Base-by-base conservation (phyloP, 2,797 vertebrate species). In the Menidia menidia region DNA sequence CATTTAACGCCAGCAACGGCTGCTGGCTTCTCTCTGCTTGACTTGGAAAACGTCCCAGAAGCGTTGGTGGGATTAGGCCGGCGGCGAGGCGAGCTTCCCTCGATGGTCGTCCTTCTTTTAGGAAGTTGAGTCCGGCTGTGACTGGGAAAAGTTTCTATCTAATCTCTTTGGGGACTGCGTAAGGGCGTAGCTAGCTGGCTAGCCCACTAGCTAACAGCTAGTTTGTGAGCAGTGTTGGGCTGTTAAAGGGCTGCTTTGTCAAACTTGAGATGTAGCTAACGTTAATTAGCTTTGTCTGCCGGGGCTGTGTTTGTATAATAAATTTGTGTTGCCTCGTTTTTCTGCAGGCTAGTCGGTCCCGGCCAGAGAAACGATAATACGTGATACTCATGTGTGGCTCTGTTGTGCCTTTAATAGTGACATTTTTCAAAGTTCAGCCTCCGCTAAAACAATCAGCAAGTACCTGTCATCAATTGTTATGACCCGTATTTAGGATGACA, bases 111-210 rank as follows among this genome's bases (percentile, higher is more conserved):
- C 59, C 48, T 67, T 80, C 65, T 85, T 78, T 88, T 64, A 75
- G 76, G 80, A 92, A 93, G 89, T 93, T 93, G 50, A 88, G 76
- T 79, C 84, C 80, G 68, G 88, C 88, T 88, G 73, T 90, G 92
- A 91, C 91, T 91, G 87, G 78, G 87, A 91, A 94, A 95, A 95
- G 93, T 95, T 95, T 94, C 87, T 89, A 87, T 76, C 86, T 92
- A 88, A 88, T 93, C 87, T 92, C 90, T 91, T 83, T 61, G 89
- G 90, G 87, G 90, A 92, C 90, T 91, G 91, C 89, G 92, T 90
- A 91, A 95, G 94, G 94, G 95, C 94, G 94, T 95, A 91, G 92
- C 88, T 93, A 92, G 90, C 88, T 87, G 89, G 86, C 83, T 88
- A 90, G 88, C 83, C 50, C 59, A 83, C 48, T 60, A 84, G 91